A percentile compares a stretch with the other conserved stretches of the same genome.
Conservation (phyloP, 2,888 invertebrate species). For the Caenorhabditis sp. region DNA sequence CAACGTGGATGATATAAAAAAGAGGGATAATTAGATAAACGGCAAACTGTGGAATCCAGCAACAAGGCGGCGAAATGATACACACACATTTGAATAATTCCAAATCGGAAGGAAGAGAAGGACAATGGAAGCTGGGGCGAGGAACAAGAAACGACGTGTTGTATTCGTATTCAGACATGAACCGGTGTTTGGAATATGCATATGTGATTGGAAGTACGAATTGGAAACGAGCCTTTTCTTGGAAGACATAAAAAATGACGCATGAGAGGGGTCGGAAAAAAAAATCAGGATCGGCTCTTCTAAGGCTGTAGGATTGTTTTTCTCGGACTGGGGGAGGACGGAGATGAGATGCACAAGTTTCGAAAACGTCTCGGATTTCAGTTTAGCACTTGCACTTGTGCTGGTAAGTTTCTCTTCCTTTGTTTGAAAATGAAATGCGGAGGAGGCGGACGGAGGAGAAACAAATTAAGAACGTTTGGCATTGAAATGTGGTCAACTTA, state of each 20-base stretch:
- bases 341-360: constrained; percentile 2
- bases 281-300: not conserved
- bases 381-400: constrained; percentile 40
- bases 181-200: constrained; percentile 58
- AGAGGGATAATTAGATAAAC: constrained; percentile 55
- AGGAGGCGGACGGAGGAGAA: constrained; percentile 19
- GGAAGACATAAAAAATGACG: not conserved
- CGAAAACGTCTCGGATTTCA: constrained; percentile 29
- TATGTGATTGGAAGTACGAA: constrained; percentile 45
- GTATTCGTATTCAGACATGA: constrained; percentile 57
- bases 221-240: constrained; percentile 33
- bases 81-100: constrained; percentile 59
- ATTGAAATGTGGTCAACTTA: constrained; percentile 54
- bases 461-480: constrained; percentile 55
- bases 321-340: not conserved
- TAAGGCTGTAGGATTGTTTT: constrained; percentile 12
- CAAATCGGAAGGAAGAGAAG: constrained; percentile 62
- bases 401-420: constrained; percentile 35
- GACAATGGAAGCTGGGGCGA: constrained; percentile 45
- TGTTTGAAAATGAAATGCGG: constrained; percentile 1
- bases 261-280: not conserved
- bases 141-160: constrained; percentile 40
- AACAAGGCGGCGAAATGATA: constrained; percentile 47
- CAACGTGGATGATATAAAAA: constrained; percentile 51
- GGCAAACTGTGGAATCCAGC: constrained; percentile 34